Base-by-base conservation (phyloP, 2,797 vertebrate genomes). In the Diplodus sargus region DNA sequence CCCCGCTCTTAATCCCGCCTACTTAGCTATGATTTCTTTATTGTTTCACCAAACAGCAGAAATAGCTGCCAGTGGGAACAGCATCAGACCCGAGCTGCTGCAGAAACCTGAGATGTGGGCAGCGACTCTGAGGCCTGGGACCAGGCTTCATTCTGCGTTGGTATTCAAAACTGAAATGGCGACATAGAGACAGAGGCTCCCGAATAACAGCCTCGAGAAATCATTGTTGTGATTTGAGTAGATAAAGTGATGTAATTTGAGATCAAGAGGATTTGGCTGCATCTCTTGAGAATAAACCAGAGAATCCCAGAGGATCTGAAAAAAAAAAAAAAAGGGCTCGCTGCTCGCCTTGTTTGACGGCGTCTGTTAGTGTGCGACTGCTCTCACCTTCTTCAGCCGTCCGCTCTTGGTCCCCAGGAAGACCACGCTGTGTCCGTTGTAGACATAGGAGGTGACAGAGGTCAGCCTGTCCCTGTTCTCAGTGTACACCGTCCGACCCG, bases 341-440 rank as follows among this genome's bases (percentile, higher is more conserved):
- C 23, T 51, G 23, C 57, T 61, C 18, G 3, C n/a, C 5, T 28
- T 63, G 30, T 45, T 59, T 18, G 13, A 18, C 30, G 54, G 28
- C 23, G 20, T 62, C 17, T 70, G 42, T 52, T 48, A 47, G 14
- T 7, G 34, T 49, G 3, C n/a, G 8, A 34, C 45, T 57, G 48
- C 17, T 34, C 96, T 94, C 91, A 99, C 98, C 97, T 99, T 99
- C 90, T 97, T 98, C 76, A 99, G 90, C 53, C 90, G 96, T 91
- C 98, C 97, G 0, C 93, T 96, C 84, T 96, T 96, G 4, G 97
- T 99, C 53, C 98, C 98, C 84, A 99, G 95, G 2, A 99, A 98
- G 51, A 97, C 96, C 92, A 99, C 97, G 0, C 95, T 97, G 95
- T 97, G 96, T 85, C 96, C 96, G 0, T 96, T 96, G 93, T 98